phyloP scores from a whole-genome alignment of 2,888 invertebrate species.

The Gasteruption jaculator region DNA sequence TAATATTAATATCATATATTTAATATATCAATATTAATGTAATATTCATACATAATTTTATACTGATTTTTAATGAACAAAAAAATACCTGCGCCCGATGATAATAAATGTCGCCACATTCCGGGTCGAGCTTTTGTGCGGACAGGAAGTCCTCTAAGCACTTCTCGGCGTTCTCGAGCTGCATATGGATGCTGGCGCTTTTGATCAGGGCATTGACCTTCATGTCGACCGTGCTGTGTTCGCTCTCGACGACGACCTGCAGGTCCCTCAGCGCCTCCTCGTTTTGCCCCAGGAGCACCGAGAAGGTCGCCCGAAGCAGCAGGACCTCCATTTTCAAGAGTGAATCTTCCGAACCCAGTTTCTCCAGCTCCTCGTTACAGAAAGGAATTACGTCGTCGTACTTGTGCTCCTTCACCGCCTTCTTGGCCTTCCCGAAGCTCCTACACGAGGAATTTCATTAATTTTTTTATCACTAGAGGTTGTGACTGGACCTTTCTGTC shows the following conservation, averaged over 20 bases:
- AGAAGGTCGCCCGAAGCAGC: constrained; percentile 80
- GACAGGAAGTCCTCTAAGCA: constrained; percentile 75
- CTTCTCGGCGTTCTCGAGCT: constrained; percentile 68
- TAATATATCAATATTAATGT: constrained; percentile 5
- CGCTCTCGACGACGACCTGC: constrained; percentile 64
- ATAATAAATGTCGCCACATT: constrained; percentile 86
- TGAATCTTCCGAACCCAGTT: constrained; percentile 46
- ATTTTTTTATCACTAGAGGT: constrained; percentile 3
- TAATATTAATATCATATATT: constrained; percentile 1
- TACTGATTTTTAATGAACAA: constrained; percentile 1
- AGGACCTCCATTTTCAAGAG: constrained; percentile 60
- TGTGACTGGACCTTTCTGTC: constrained; percentile 31
- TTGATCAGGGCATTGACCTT: constrained; percentile 85
- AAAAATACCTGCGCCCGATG: constrained; percentile 71
- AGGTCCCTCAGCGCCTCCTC: constrained; percentile 70
- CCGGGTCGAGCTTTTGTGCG: constrained; percentile 73
- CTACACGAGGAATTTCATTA: constrained; percentile 37
- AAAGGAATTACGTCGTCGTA: constrained; percentile 75
- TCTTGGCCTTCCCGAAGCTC: constrained; percentile 70
- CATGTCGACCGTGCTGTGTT: constrained; percentile 60
- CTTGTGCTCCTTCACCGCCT: constrained; percentile 65
- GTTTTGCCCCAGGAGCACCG: constrained; percentile 73
- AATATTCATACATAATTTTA: not conserved
- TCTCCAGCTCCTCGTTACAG: constrained; percentile 75
- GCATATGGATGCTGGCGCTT: constrained; percentile 79